Evolutionary conservation across 2,888 invertebrate genomes (phyloP).

Genomic region (Drepana falcataria): DNA sequence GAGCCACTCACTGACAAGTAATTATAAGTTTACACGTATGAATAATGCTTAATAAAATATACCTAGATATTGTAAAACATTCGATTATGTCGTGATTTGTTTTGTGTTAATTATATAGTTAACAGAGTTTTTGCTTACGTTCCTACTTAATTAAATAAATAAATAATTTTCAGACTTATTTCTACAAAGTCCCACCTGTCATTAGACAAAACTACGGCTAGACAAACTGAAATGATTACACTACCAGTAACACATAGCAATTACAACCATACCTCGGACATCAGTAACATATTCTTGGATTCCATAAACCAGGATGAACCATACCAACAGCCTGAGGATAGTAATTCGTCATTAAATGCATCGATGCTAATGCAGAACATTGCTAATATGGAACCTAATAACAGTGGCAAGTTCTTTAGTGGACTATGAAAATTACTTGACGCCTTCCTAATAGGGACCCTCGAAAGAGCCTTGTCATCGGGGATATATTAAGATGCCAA

Average conservation of each 20-base stretch:
- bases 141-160: background rate
- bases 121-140: no score
- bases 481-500: no score
- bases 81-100: no score
- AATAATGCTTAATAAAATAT: no score
- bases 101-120: no score
- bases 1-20: no score
- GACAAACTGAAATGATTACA: background rate
- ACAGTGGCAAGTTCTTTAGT: conserved; percentile 35
- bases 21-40: no score
- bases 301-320: background rate
- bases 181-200: background rate
- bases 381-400: conserved; percentile 30
- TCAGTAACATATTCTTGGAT: background rate
- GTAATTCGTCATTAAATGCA: conserved; percentile 13
- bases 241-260: background rate
- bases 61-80: no score
- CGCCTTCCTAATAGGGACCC: no score
- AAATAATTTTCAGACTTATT: background rate
- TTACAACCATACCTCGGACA: background rate
- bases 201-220: background rate
- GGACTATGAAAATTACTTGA: no score
- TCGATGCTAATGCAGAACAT: conserved; percentile 25
- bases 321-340: background rate
- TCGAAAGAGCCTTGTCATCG: no score